Conservation (phyloP, 1,140 invertebrate genomes). For the Chymomyza costata region DNA sequence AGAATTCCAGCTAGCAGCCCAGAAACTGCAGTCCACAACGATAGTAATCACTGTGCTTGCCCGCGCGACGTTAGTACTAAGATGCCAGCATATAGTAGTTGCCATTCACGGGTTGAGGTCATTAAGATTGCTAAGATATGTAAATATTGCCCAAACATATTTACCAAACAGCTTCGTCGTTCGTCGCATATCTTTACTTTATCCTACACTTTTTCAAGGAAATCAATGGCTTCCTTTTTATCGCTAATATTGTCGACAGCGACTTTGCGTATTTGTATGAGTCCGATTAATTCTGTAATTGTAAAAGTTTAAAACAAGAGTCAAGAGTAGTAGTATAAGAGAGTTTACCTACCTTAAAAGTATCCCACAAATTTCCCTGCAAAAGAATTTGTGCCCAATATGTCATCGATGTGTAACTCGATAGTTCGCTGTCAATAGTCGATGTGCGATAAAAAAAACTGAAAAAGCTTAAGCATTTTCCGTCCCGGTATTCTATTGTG, state of each 20-base stretch:
- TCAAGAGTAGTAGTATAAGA: too few species aligned
- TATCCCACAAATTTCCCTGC: too few species aligned
- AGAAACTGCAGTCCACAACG: slow-evolving; percentile 93
- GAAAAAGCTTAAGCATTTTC: too few species aligned
- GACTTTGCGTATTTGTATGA: slow-evolving; percentile 88
- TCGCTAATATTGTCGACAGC: slow-evolving; percentile 87
- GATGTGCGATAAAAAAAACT: too few species aligned
- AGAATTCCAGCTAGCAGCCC: slow-evolving; percentile 88
- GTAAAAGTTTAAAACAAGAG: too few species aligned
- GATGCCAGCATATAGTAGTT: slow-evolving; percentile 95
- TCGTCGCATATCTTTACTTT: slow-evolving; percentile 93
- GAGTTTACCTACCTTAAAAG: too few species aligned
- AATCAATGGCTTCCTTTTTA: slow-evolving; percentile 87
- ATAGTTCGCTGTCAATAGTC: too few species aligned
- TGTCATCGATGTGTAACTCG: too few species aligned
- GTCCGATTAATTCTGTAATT: slow-evolving; percentile 90
- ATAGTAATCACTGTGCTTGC: slow-evolving; percentile 82
- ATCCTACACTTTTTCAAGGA: too few species aligned
- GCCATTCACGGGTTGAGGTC: slow-evolving; percentile 92
- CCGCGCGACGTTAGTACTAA: slow-evolving; percentile 83
- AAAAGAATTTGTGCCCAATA: too few species aligned
- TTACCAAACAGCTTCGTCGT: slow-evolving; percentile 85
- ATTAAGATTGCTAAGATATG: slow-evolving; percentile 85
- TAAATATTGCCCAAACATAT: slow-evolving; percentile 84
- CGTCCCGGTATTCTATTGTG: too few species aligned